Percentiles rank a stretch among this genome's conserved stretches.
Evolutionary conservation across 2,888 invertebrate genomes (phyloP).

Genomic region (Nemotelus nigrinus): DNA sequence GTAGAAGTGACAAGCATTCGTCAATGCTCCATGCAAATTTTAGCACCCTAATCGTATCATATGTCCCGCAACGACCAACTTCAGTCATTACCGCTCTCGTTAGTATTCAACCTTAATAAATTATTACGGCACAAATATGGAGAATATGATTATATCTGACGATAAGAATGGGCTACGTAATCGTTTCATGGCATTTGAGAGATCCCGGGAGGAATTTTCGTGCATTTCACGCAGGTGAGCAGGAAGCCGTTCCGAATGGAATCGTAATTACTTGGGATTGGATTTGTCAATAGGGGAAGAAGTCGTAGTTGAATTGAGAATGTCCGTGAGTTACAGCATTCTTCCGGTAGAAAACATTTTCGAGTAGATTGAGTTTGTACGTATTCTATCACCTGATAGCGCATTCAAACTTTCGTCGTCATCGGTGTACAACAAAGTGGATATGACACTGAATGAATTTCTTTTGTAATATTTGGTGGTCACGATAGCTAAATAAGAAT

Average conservation of each 20-base stretch:
- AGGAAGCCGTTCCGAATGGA: slow-evolving; percentile 13
- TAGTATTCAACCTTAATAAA: slow-evolving; percentile 3
- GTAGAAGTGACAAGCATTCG: not conserved
- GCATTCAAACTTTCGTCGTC: too few species aligned
- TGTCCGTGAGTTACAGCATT: too few species aligned
- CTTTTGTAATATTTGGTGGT: too few species aligned
- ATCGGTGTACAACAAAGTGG: too few species aligned
- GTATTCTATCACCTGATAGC: too few species aligned
- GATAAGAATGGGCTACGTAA: slow-evolving; percentile 22
- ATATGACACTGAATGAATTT: too few species aligned
- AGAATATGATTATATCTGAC: slow-evolving; percentile 2
- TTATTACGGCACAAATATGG: slow-evolving; percentile 13
- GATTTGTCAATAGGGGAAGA: not conserved
- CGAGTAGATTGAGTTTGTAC: too few species aligned
- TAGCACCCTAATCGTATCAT: not conserved
- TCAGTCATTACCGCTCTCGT: slow-evolving; percentile 12
- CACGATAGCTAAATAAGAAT: too few species aligned
- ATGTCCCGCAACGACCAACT: not conserved
- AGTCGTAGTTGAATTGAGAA: not conserved
- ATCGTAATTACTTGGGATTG: not conserved
- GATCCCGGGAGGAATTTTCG: not conserved
- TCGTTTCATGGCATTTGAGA: not conserved
- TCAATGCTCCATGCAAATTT: not conserved
- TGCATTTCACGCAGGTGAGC: slow-evolving; percentile 25
- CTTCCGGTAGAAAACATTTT: too few species aligned